phyloP scores from a whole-genome alignment of 2,888 invertebrate species.

The Calameuta idolon region DNA sequence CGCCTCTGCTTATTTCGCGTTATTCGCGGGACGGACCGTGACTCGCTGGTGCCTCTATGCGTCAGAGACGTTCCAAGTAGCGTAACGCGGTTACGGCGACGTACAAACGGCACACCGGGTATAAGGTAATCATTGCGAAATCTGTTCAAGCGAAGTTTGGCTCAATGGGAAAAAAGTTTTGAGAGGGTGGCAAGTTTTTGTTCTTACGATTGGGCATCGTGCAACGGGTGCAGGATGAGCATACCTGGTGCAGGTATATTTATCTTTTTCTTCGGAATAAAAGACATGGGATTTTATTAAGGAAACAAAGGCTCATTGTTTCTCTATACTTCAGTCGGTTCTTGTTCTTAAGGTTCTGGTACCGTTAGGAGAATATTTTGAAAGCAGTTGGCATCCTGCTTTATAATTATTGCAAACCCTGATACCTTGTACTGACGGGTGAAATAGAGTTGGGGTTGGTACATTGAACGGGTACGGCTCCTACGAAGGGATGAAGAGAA shows the following conservation, averaged over 20 bases:
- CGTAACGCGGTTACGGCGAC: not conserved
- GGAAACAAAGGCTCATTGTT: no score
- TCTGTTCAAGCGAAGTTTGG: not conserved
- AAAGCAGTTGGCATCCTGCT: slow-evolving; percentile 47
- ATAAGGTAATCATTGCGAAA: not conserved
- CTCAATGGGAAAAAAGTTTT: not conserved
- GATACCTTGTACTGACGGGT: slow-evolving; percentile 43
- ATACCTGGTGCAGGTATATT: no score
- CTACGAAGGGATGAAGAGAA: slow-evolving; percentile 39
- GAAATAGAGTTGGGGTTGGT: slow-evolving; percentile 23
- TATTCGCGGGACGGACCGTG: slow-evolving; percentile 38
- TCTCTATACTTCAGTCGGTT: not conserved
- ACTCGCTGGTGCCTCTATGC: not conserved
- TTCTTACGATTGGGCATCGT: no score
- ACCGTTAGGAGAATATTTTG: slow-evolving; percentile 47
- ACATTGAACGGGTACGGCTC: not conserved
- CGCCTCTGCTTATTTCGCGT: slow-evolving; percentile 55
- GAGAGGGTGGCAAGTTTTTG: no score
- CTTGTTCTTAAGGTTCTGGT: not conserved
- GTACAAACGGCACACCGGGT: not conserved
- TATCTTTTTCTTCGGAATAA: no score
- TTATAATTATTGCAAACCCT: slow-evolving; percentile 50
- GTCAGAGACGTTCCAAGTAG: not conserved
- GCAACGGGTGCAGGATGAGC: no score
- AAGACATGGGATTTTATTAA: not conserved